Evolutionary conservation across 2,888 invertebrate genomes (phyloP).

Genomic region (Ornithoptera alexandrae): DNA sequence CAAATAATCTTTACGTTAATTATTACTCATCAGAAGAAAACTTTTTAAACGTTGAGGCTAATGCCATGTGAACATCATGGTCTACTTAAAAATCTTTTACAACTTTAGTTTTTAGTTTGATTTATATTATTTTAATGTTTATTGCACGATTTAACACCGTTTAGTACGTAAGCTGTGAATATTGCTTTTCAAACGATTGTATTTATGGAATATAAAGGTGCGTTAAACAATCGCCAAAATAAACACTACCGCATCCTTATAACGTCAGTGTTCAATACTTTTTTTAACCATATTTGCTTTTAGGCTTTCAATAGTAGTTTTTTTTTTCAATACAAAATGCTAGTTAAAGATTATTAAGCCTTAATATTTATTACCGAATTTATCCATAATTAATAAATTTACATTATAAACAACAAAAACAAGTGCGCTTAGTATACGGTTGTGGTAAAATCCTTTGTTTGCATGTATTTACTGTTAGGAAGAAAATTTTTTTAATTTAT

Average conservation of each 20-base stretch:
- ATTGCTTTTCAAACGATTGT: not conserved
- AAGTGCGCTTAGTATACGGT: not conserved
- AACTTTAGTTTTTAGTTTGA: conserved; percentile 1
- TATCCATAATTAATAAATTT: not conserved
- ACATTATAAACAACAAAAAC: not conserved
- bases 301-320: not conserved
- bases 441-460: not conserved
- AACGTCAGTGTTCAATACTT: no score
- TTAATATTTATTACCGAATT: not conserved
- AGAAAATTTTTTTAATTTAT: not conserved
- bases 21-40: not conserved
- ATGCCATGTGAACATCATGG: not conserved
- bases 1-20: not conserved
- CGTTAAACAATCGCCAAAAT: not conserved
- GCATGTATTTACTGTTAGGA: not conserved
- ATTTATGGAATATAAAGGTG: not conserved
- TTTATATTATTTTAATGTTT: not conserved
- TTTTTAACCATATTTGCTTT: not conserved
- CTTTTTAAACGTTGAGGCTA: not conserved
- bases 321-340: not conserved
- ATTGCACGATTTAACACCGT: conserved; percentile 1
- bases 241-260: not conserved
- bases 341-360: not conserved
- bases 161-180: conserved; percentile 4
- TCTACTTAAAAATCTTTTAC: not conserved